phyloP scores from a whole-genome alignment of 1,140 invertebrate species.

The Sminthurinus signatus region DNA sequence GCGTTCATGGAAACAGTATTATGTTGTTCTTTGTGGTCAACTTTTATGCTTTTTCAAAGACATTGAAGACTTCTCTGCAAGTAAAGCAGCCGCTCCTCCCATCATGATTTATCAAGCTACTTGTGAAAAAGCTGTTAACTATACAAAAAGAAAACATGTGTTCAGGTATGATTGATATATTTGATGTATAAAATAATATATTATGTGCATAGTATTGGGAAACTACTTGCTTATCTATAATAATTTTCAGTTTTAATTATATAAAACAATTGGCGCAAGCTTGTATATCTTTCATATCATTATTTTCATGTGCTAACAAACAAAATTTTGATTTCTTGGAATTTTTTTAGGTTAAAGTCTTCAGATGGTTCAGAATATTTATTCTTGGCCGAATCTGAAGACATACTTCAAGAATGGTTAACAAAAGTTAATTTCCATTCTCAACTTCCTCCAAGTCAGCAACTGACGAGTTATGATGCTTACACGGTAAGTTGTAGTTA shows the following conservation, averaged over 20 bases:
- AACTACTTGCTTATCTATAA: no score
- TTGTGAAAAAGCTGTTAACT: conserved; percentile 81
- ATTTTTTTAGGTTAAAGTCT: conserved; percentile 54
- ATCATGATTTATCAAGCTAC: conserved; percentile 79
- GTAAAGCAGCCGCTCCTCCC: conserved; percentile 81
- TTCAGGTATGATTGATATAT: conserved; percentile 61
- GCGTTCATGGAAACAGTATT: conserved; percentile 90
- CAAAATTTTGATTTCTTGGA: no score
- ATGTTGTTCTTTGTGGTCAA: conserved; percentile 90
- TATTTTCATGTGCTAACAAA: no score
- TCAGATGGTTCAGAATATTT: conserved; percentile 90
- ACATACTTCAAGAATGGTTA: conserved; percentile 86
- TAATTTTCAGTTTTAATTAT: no score
- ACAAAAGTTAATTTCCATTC: conserved; percentile 91
- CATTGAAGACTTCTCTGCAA: conserved; percentile 76
- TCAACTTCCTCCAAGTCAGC: conserved; percentile 77
- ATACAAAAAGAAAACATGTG: conserved; percentile 90
- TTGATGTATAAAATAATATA: no score
- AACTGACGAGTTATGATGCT: conserved; percentile 74
- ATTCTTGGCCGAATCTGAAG: conserved; percentile 66
- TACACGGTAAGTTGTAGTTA: conserved; percentile 46
- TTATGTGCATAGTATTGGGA: no score
- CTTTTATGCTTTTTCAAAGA: conserved; percentile 97
- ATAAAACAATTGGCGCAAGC: not conserved
- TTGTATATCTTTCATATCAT: conserved; percentile 1